A percentile compares a stretch with the other conserved stretches of the same genome.
Conservation (phyloP, 2,113 vertebrate genomes). For the Bettongia penicillata region DNA sequence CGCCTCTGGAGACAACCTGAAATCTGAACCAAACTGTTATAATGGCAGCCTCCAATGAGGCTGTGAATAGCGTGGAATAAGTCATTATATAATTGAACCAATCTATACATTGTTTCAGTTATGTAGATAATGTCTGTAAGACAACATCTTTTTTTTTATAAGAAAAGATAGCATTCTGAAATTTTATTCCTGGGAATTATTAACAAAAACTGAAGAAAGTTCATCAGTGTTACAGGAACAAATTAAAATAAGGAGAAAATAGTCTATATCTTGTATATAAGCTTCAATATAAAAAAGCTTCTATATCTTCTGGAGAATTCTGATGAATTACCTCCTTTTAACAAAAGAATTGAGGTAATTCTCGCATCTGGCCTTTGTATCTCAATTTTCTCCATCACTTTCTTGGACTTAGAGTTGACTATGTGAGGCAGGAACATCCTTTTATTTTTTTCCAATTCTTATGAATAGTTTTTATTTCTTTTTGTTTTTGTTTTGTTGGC, state of each 20-base stretch:
- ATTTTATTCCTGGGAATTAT: background rate
- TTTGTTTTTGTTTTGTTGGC: too few species aligned
- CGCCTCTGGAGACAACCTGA: background rate
- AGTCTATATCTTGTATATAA: background rate
- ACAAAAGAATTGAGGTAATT: background rate
- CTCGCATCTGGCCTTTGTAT: background rate
- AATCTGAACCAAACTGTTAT: background rate
- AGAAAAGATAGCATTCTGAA: background rate
- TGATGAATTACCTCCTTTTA: background rate
- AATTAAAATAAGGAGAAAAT: background rate
- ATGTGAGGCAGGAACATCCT: background rate
- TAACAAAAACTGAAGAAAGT: background rate
- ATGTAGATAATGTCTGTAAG: background rate
- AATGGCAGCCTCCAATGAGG: background rate
- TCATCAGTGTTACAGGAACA: background rate
- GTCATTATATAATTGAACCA: background rate
- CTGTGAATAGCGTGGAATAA: too few species aligned
- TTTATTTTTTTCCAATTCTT: background rate
- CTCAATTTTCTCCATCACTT: background rate
- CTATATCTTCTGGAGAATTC: background rate
- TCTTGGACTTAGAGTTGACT: background rate
- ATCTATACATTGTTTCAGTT: background rate
- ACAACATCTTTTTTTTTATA: background rate
- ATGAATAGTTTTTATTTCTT: background rate
- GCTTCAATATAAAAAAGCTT: too few species aligned